Evolutionary conservation across 2,888 invertebrate species (phyloP), one percentile per base, ranked within the genome.

Genomic region (Atethmia centrago): DNA sequence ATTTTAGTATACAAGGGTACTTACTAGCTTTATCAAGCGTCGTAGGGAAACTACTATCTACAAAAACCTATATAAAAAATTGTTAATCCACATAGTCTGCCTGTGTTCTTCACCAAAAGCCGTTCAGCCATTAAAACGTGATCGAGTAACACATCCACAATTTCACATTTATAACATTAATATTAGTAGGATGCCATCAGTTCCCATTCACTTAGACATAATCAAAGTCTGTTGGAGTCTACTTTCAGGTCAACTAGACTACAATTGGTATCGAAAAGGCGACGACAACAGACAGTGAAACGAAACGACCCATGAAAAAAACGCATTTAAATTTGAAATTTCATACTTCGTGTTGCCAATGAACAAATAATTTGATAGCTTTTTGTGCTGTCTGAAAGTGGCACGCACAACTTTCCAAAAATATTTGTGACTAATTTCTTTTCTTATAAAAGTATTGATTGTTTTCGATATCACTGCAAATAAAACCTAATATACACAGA

Each of bases 331-430:
- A 72, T 56, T 68, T 65, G 28, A n/a, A 55, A 75, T 69, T 75
- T 64, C 45, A 62, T 74, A 68, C 53, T 56, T 63, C 42, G 28
- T 56, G 55, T 59, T 66, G 59, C 28, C 62, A 71, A 51, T 64
- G 31, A 58, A 62, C 49, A 70, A 79, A 72, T 58, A 56, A 73
- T 69, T 59, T 71, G 42, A 77, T 66, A 66, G 77, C 58, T 53
- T 77, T 76, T 77, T 72, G 64, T 64, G 58, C 55, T 1, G 56
- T 62, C 25, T 63, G n/a, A 77, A 74, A 70, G 56, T 62, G 42
- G 72, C 58, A 62, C 61, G 25, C 36, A 59, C 40, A 68, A 78
- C 78, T 84, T 81, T 80, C 71, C 58, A 63, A 71, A 74, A 83
- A 67, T 56, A 62, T 36, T 71, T 77, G 45, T n/a, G 49, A 51